Conservation (phyloP, 2,888 invertebrate species). For the Mesorhabditis belari region DNA sequence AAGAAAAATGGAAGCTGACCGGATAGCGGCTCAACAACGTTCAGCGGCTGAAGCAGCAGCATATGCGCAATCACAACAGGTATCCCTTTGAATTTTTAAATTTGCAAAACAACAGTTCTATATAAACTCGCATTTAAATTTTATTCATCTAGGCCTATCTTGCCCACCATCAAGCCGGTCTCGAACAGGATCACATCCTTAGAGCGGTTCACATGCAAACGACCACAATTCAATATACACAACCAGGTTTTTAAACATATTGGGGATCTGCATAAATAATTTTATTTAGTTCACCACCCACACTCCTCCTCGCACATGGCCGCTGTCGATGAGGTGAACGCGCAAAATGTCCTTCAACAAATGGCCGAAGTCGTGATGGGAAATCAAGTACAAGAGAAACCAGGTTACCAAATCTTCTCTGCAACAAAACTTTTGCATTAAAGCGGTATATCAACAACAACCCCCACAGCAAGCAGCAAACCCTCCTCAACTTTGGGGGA, state of each 20-base stretch:
- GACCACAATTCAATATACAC: background rate
- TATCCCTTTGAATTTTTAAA: too few species aligned
- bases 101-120: slow-evolving; percentile 6
- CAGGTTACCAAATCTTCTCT: background rate
- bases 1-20: background rate
- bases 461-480: slow-evolving; percentile 6
- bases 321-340: slow-evolving; percentile 3
- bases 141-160: slow-evolving; percentile 28
- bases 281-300: slow-evolving; percentile 3
- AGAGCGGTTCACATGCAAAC: slow-evolving; percentile 19
- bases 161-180: slow-evolving; percentile 37
- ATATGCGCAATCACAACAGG: slow-evolving; percentile 24
- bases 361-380: slow-evolving; percentile 27
- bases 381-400: slow-evolving; percentile 4
- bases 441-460: slow-evolving; percentile 4
- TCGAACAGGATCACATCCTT: slow-evolving; percentile 25
- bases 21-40: background rate
- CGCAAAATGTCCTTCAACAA: slow-evolving; percentile 21
- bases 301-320: slow-evolving; percentile 3
- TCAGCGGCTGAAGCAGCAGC: slow-evolving; percentile 24
- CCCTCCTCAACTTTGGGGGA: slow-evolving; percentile 40
- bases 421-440: background rate
- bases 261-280: slow-evolving; percentile 12
- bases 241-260: slow-evolving; percentile 12
- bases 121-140: background rate